Evolutionary conservation across 2,888 invertebrate genomes (phyloP).

Genomic region (Tinea semifulvella): DNA sequence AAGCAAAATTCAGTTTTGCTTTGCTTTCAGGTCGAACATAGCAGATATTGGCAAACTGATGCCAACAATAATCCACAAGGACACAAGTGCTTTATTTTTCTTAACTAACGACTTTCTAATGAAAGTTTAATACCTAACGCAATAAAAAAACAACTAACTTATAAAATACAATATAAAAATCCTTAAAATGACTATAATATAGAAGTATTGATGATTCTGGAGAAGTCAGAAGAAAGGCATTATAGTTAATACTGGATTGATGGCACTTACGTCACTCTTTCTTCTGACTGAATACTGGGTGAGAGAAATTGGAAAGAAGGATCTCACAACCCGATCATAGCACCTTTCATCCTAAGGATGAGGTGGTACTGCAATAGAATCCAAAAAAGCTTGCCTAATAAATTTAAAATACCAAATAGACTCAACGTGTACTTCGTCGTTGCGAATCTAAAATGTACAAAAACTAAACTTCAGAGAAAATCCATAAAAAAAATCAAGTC

Average conservation of each 20-base stretch:
- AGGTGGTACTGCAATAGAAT: slow-evolving; percentile 28
- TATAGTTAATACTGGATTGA: slow-evolving; percentile 59
- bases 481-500: no score
- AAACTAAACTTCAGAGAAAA: no score
- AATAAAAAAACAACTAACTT: slow-evolving; percentile 62
- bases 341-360: slow-evolving; percentile 48
- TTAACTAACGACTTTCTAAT: slow-evolving; percentile 58
- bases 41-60: slow-evolving; percentile 32
- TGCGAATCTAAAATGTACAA: no score
- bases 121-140: slow-evolving; percentile 62
- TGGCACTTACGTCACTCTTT: slow-evolving; percentile 59
- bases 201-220: slow-evolving; percentile 56
- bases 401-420: neutral
- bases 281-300: slow-evolving; percentile 64
- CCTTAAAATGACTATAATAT: slow-evolving; percentile 62
- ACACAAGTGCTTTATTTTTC: slow-evolving; percentile 63
- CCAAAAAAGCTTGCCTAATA: neutral
- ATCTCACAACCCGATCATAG: slow-evolving; percentile 60
- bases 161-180: slow-evolving; percentile 53
- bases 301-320: slow-evolving; percentile 56
- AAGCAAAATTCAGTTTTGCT: no score
- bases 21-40: no score
- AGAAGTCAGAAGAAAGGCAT: slow-evolving; percentile 55
- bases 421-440: no score
- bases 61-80: slow-evolving; percentile 60